phyloP scores from a whole-genome alignment of 2,113 vertebrate species.

The Siphamia tubifer region DNA sequence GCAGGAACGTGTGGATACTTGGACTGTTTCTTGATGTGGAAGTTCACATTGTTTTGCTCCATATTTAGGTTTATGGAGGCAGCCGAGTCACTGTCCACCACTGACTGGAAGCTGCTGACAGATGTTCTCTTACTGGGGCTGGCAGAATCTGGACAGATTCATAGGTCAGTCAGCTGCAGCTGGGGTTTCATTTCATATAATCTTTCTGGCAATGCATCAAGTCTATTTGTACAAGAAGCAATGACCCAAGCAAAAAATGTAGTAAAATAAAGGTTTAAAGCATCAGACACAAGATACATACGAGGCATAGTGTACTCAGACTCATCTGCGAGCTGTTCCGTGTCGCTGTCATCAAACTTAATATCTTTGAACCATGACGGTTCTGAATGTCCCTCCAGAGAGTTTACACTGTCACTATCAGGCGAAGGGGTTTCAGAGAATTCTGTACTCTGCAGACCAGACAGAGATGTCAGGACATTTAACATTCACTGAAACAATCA shows the following conservation, averaged over 20 bases:
- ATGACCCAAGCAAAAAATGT: not conserved
- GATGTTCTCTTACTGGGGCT: slow-evolving; percentile 98
- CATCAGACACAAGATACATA: slow-evolving; percentile 52
- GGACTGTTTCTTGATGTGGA: slow-evolving; percentile 99
- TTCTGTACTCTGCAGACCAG: slow-evolving; percentile 86
- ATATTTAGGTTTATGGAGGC: slow-evolving; percentile 98
- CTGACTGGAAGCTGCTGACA: slow-evolving; percentile 98
- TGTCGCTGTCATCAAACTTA: slow-evolving; percentile 98
- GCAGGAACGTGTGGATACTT: slow-evolving; percentile 96
- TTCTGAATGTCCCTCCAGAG: slow-evolving; percentile 96
- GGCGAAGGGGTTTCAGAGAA: slow-evolving; percentile 97
- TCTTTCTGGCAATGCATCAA: not conserved
- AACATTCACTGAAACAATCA: not conserved
- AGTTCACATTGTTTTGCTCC: slow-evolving; percentile 99
- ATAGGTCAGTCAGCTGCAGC: not conserved
- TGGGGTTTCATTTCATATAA: not conserved
- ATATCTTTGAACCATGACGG: slow-evolving; percentile 99
- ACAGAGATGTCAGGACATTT: slow-evolving; percentile 11
- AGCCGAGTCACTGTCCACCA: slow-evolving; percentile 96
- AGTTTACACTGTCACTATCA: slow-evolving; percentile 96
- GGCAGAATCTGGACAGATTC: slow-evolving; percentile 84
- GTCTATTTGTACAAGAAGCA: not conserved
- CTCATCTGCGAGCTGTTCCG: slow-evolving; percentile 93
- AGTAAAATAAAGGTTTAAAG: not conserved
- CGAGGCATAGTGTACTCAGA: slow-evolving; percentile 89